Conservation (phyloP, 2,888 invertebrate genomes). For the Resseliella maxima region DNA sequence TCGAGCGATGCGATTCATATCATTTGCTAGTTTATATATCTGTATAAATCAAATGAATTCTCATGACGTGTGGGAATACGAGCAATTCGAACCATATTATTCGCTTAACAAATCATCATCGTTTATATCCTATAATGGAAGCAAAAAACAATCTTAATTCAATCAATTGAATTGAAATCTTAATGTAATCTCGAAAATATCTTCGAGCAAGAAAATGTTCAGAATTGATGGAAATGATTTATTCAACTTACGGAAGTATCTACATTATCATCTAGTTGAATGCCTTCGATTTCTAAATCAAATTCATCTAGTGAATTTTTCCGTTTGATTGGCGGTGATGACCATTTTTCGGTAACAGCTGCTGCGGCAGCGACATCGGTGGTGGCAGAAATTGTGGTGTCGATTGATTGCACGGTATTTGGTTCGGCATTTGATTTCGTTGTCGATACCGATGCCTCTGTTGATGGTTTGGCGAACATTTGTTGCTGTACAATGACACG, state of each 20-base stretch:
- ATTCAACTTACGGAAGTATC: conserved; percentile 75
- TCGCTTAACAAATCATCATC: conserved; percentile 80
- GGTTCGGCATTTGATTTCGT: conserved; percentile 56
- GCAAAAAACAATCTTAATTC: conserved; percentile 24
- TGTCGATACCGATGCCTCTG: conserved; percentile 56
- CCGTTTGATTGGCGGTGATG: conserved; percentile 62
- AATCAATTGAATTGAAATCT: not conserved
- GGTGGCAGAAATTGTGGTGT: too few species aligned
- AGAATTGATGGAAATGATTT: not conserved
- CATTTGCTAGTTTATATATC: conserved; percentile 73
- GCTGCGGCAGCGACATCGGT: too few species aligned
- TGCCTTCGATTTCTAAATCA: conserved; percentile 85
- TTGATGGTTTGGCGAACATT: conserved; percentile 47
- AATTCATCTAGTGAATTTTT: conserved; percentile 73
- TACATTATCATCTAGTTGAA: conserved; percentile 82
- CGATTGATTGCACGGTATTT: not conserved
- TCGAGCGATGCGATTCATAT: conserved; percentile 3
- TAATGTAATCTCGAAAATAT: too few species aligned
- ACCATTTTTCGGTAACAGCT: conserved; percentile 59
- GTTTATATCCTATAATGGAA: conserved; percentile 73
- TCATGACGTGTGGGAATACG: not conserved
- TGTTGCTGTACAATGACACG: conserved; percentile 44
- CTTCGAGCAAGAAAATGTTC: too few species aligned
- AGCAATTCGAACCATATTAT: conserved; percentile 60
- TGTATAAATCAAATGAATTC: not conserved